Evolutionary conservation across 2,797 vertebrate species (phyloP).

Genomic region (Falco concolor): DNA sequence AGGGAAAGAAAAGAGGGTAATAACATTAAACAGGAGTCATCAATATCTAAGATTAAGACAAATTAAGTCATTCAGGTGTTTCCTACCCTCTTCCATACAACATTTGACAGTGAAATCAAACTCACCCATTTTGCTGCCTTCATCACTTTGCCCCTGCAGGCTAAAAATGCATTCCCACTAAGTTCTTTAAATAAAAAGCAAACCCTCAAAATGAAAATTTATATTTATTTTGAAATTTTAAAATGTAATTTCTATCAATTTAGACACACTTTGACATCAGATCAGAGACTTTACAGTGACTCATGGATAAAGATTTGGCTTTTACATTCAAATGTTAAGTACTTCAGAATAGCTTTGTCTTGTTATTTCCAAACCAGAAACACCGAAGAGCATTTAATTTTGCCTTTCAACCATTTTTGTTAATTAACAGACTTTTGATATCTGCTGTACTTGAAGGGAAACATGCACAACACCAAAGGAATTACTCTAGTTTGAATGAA

Average conservation of each 20-base stretch:
- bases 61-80: neutral
- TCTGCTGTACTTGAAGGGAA: slow-evolving; percentile 12
- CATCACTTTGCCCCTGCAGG: neutral
- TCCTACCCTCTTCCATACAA: neutral
- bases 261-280: slow-evolving; percentile 55
- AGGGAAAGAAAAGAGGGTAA: neutral
- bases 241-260: slow-evolving; percentile 46
- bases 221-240: slow-evolving; percentile 65
- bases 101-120: neutral
- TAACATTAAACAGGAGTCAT: neutral
- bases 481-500: neutral
- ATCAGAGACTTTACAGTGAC: slow-evolving; percentile 56
- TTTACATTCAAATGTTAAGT: slow-evolving; percentile 59
- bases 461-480: slow-evolving; percentile 13
- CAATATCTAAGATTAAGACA: neutral
- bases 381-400: slow-evolving; percentile 45
- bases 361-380: slow-evolving; percentile 57
- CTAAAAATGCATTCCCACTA: neutral
- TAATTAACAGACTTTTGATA: slow-evolving; percentile 26
- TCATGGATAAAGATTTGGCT: slow-evolving; percentile 42
- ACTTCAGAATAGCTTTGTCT: slow-evolving; percentile 44
- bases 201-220: slow-evolving; percentile 63
- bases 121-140: neutral
- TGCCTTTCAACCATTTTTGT: slow-evolving; percentile 16
- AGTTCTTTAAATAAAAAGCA: slow-evolving; percentile 37